Evolutionary conservation across 2,888 invertebrate species (phyloP).

Genomic region (Lamellibrachia satsuma): DNA sequence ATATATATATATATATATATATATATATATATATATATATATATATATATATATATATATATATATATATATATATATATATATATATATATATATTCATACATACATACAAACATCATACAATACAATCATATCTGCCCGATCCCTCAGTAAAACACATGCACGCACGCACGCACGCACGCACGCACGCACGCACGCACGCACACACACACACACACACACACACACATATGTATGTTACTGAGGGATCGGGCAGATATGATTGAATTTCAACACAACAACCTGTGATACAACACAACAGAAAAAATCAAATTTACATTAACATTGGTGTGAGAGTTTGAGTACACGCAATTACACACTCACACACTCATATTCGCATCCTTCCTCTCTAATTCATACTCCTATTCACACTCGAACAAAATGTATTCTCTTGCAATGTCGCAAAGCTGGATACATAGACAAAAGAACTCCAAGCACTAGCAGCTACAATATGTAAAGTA

Average conservation of each 20-base stretch:
- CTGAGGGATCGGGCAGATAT: no score
- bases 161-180: not conserved
- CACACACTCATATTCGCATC: not conserved
- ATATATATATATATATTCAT: no score
- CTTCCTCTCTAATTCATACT: not conserved
- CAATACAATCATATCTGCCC: no score
- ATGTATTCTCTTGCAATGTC: not conserved
- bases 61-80: no score
- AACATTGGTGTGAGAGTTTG: not conserved
- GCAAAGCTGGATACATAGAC: not conserved
- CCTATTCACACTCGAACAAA: not conserved
- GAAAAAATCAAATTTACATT: not conserved
- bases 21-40: no score
- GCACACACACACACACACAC: not conserved
- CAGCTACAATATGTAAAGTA: not conserved
- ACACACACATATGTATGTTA: not conserved
- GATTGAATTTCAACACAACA: no score
- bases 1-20: no score
- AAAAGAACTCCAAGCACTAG: not conserved
- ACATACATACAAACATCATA: no score
- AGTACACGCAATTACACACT: not conserved
- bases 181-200: not conserved
- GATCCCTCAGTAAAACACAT: not conserved
- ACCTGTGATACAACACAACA: not conserved
- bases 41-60: no score